phyloP scores from a whole-genome alignment of 2,113 vertebrate genomes.

The Phasianus colchicus region DNA sequence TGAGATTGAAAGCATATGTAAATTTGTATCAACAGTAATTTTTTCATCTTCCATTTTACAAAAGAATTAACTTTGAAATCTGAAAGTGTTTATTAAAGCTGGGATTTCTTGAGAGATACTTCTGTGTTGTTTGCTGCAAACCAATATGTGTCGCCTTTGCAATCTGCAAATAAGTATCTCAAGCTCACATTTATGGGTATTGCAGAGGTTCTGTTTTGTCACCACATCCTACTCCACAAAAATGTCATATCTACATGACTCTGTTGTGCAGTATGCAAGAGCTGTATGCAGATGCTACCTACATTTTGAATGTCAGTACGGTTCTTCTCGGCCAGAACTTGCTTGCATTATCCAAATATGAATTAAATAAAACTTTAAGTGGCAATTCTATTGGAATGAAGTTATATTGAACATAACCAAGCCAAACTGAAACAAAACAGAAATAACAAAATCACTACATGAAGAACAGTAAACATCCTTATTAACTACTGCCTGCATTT shows the following conservation, averaged over 20 bases:
- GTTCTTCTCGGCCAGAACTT: not conserved
- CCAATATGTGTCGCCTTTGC: not conserved
- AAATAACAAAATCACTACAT: not conserved
- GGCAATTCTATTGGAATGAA: not conserved
- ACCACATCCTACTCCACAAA: not conserved
- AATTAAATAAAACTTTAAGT: not conserved
- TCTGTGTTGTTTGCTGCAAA: not conserved
- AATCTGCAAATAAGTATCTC: not conserved
- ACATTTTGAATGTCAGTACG: not conserved
- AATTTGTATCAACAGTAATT: accelerated
- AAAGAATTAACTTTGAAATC: not conserved
- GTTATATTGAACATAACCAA: not conserved
- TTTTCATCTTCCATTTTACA: not conserved
- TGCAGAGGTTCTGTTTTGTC: not conserved
- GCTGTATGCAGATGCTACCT: not conserved
- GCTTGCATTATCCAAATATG: not conserved
- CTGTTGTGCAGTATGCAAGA: not conserved
- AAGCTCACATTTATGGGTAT: not conserved
- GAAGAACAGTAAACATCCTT: too few relatives aligned
- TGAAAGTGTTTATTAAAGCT: not conserved
- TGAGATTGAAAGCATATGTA: not conserved
- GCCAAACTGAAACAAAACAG: not conserved
- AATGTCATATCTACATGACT: not conserved
- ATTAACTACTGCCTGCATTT: too few relatives aligned
- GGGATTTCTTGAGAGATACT: not conserved